Evolutionary conservation across 2,888 invertebrate species (phyloP), one percentile per base, ranked within the genome.

Genomic region (Mesochorus sp.): DNA sequence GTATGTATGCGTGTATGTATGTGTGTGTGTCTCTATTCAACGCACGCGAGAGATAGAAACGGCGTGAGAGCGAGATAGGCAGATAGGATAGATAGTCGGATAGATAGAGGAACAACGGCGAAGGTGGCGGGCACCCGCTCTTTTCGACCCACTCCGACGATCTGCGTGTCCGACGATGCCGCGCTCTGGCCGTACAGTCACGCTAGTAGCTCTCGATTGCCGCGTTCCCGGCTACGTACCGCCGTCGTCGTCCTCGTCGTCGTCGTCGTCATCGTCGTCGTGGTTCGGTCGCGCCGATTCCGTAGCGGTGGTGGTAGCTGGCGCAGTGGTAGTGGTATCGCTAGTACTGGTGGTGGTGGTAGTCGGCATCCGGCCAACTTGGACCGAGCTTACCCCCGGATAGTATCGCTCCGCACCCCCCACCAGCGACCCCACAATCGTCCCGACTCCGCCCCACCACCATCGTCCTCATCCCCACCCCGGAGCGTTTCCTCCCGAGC

Each of bases 121-220:
- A 47, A 47, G 57, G 59, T 55, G 77, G 76, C 70, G 70, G 78
- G 67, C 84, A 81, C 81, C 88, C 86, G 87, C 87, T 86, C 89
- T 82, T 85, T 82, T 79, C 88, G 88, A 86, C 83, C 82, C 84
- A 84, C 88, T 85, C 83, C 82, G 88, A 87, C 85, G 88, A 86
- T 89, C 88, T 89, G 85, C 83, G 82, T 75, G 78, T 77, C 83
- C 84, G 82, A 64, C 83, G 83, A 81, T 82, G 83, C 82, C 82
- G 81, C 83, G 80, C 85, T 71, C 78, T 51, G 53, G 51, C 59
- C 71, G 53, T 66, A 75, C 70, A 75, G 79, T 79, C 75, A 75
- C 75, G 75, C 75, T 49, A 24, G 79, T 82, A 83, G 82, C 77
- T 82, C 70, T 70, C 75, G 71, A 44, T 76, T 42, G 66, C 73